These are phyloP conservation scores for Ameiurus melas DNA, from an alignment of 2,113 vertebrate genomes.

Conservation along the genomic window DNA sequence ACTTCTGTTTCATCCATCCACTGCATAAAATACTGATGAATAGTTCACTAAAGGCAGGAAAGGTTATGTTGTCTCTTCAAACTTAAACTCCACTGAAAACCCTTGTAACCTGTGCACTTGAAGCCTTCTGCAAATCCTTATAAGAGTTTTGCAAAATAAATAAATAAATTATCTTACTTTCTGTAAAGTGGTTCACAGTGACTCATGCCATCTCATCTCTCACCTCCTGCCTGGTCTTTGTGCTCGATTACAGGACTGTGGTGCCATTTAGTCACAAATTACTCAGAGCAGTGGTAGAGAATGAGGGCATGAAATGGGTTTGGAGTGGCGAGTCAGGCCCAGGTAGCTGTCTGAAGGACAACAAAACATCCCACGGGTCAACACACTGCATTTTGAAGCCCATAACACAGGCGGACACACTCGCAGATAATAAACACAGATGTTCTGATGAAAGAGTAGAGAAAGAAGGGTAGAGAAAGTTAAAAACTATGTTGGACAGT, in stretches of 20 bases:
- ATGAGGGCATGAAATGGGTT: conserved; percentile 31
- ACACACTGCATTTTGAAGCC: neutral
- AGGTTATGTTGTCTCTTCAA: neutral
- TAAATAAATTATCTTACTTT: conserved; percentile 54
- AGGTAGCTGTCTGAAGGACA: conserved; percentile 17
- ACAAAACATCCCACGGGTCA: conserved; percentile 21
- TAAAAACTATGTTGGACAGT: neutral
- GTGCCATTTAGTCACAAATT: conserved; percentile 23
- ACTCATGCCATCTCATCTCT: conserved; percentile 56
- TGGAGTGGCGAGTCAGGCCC: neutral
- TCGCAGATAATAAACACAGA: conserved; percentile 13
- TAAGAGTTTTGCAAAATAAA: neutral
- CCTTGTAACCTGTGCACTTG: neutral
- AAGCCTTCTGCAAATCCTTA: neutral
- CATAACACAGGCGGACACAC: neutral
- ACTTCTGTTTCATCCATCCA: neutral
- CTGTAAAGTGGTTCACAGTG: conserved; percentile 59
- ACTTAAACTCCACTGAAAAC: neutral
- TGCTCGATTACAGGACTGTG: conserved; percentile 34
- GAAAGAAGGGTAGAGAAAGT: neutral
- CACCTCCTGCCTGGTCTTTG: conserved; percentile 61
- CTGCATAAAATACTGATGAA: neutral
- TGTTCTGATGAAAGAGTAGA: neutral
- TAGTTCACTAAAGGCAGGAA: neutral
- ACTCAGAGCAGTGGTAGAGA: conserved; percentile 14